phyloP scores from a whole-genome alignment of 2,113 vertebrate genomes.

The Gymnocephalus cernua region DNA sequence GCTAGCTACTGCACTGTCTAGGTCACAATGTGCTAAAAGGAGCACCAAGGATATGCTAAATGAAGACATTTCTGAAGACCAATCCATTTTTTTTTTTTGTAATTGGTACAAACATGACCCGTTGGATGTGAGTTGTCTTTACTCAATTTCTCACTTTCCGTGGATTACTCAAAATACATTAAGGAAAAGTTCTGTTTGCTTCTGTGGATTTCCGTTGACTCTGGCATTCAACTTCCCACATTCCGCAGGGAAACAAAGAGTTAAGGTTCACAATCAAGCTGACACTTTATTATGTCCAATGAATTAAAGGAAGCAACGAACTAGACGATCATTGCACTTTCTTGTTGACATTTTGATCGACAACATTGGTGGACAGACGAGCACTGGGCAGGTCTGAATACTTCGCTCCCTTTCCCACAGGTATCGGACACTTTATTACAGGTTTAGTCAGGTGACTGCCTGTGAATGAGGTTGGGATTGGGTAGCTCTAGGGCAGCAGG shows the following conservation, averaged over 20 bases:
- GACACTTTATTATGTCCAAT: constrained; percentile 9
- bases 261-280: constrained; percentile 14
- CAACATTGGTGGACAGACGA: constrained; percentile 22
- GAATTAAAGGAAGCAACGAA: constrained; percentile 19
- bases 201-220: constrained; percentile 32
- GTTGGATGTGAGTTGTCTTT: constrained; percentile 2
- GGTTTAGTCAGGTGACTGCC: not conserved
- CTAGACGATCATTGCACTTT: constrained; percentile 2
- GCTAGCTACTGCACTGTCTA: constrained; percentile 12
- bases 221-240: constrained; percentile 20
- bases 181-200: constrained; percentile 1
- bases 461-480: not conserved
- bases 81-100: not conserved
- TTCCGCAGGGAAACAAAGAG: constrained; percentile 23
- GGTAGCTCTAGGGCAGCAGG: constrained; percentile 13
- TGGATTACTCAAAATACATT: constrained; percentile 7
- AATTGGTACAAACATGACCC: not conserved
- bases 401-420: not conserved
- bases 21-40: not conserved
- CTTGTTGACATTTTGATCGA: constrained; percentile 15
- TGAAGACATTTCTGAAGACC: constrained; percentile 23
- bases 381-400: constrained; percentile 11
- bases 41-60: not conserved
- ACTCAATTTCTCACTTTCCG: constrained; percentile 2
- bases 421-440: not conserved